A percentile compares a stretch with the other conserved stretches of the same genome.
Conservation (phyloP, 2,113 vertebrate genomes). For the Zeus faber region DNA sequence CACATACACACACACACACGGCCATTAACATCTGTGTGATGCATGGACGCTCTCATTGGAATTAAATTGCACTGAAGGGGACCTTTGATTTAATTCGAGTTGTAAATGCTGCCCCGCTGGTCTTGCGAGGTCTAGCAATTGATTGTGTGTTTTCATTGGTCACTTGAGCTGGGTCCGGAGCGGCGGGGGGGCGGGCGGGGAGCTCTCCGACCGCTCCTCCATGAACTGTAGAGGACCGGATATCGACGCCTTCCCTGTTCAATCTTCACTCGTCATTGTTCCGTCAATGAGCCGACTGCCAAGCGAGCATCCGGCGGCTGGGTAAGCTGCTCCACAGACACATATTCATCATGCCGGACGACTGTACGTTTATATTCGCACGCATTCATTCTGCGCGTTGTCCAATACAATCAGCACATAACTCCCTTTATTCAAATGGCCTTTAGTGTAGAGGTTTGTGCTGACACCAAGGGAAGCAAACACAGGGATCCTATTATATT, state of each 20-base stretch:
- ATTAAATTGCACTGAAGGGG: background rate
- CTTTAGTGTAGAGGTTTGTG: too few species aligned
- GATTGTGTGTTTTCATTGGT: conserved; percentile 56
- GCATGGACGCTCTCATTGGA: background rate
- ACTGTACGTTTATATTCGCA: conserved; percentile 28
- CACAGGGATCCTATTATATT: too few species aligned
- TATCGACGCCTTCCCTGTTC: conserved; percentile 61
- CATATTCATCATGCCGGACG: conserved; percentile 43
- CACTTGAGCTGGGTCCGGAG: conserved; percentile 26
- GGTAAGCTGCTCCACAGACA: conserved; percentile 41
- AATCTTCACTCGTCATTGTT: conserved; percentile 63
- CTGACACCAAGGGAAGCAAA: too few species aligned
- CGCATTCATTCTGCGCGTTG: conserved; percentile 16
- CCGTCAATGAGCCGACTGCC: conserved; percentile 47
- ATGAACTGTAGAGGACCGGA: conserved; percentile 34
- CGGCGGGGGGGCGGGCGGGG: conserved; percentile 52
- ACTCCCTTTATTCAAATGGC: too few species aligned
- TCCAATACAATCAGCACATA: too few species aligned
- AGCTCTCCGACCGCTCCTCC: conserved; percentile 45
- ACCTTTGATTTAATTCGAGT: conserved; percentile 58
- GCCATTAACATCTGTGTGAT: too few species aligned
- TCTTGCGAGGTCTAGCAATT: conserved; percentile 43
- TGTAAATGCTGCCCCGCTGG: conserved; percentile 48
- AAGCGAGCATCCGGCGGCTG: conserved; percentile 47
- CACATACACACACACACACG: conserved; percentile 1